A percentile compares a stretch with the other conserved stretches of the same genome.
Evolutionary conservation across 2,888 invertebrate species (phyloP).

Genomic region (Mactromeris polynyma): DNA sequence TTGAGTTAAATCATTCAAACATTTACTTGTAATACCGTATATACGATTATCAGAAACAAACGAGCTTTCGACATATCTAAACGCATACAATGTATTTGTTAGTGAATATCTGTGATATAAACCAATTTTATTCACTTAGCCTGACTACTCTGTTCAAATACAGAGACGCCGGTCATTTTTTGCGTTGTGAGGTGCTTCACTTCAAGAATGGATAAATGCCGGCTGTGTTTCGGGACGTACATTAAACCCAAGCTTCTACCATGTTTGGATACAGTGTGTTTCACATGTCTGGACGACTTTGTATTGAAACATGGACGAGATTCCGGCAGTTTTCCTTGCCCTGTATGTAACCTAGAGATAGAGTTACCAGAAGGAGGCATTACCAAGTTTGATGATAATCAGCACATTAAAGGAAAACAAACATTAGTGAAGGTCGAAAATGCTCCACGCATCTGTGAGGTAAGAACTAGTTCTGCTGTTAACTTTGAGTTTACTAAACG

Average conservation of each 20-base stretch:
- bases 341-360: slow-evolving; percentile 63
- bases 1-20: background rate
- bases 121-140: no score
- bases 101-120: no score
- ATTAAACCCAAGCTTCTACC: slow-evolving; percentile 67
- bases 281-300: slow-evolving; percentile 65
- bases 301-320: slow-evolving; percentile 58
- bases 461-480: background rate
- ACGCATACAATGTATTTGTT: no score
- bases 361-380: slow-evolving; percentile 67
- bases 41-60: no score
- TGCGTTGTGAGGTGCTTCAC: no score
- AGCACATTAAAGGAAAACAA: slow-evolving; percentile 58
- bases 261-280: slow-evolving; percentile 71
- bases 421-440: slow-evolving; percentile 26
- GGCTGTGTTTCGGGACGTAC: slow-evolving; percentile 63
- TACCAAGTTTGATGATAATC: slow-evolving; percentile 63
- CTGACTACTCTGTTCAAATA: no score
- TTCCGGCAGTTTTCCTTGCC: slow-evolving; percentile 62
- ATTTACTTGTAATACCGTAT: no score
- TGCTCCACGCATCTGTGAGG: slow-evolving; percentile 60
- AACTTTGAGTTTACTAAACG: no score
- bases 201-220: slow-evolving; percentile 61
- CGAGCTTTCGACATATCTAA: no score
- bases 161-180: no score